Evolutionary conservation across 2,113 vertebrate genomes (phyloP).

Genomic region (Grantiella picta): DNA sequence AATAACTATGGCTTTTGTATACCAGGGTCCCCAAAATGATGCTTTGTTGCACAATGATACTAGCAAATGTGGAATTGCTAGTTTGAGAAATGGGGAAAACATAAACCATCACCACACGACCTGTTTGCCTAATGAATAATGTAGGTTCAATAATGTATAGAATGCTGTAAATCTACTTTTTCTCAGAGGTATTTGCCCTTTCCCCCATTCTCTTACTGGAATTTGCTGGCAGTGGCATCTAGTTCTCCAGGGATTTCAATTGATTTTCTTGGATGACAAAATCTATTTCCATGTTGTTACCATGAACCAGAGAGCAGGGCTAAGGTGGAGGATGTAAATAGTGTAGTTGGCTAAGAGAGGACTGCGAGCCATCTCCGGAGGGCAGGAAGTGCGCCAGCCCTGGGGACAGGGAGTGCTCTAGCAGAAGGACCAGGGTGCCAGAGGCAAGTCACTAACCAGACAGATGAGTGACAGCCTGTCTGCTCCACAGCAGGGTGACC

Average conservation of each 20-base stretch:
- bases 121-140: background rate
- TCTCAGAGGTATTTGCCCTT: background rate
- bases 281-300: background rate
- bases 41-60: background rate
- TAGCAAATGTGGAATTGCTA: background rate
- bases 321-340: background rate
- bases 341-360: background rate
- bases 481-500: background rate
- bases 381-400: background rate
- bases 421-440: background rate
- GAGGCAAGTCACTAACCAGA: background rate
- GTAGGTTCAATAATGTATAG: background rate
- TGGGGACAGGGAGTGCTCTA: background rate
- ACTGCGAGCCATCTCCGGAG: background rate
- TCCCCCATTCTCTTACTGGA: fast-evolving
- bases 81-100: background rate
- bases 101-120: background rate
- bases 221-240: background rate
- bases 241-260: background rate
- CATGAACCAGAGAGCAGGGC: background rate
- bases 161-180: background rate
- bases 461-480: background rate
- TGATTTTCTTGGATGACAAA: background rate
- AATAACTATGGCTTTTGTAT: background rate
- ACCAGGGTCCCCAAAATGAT: background rate